Base-by-base conservation (phyloP, 2,113 vertebrate genomes). In the Octodon degus region DNA sequence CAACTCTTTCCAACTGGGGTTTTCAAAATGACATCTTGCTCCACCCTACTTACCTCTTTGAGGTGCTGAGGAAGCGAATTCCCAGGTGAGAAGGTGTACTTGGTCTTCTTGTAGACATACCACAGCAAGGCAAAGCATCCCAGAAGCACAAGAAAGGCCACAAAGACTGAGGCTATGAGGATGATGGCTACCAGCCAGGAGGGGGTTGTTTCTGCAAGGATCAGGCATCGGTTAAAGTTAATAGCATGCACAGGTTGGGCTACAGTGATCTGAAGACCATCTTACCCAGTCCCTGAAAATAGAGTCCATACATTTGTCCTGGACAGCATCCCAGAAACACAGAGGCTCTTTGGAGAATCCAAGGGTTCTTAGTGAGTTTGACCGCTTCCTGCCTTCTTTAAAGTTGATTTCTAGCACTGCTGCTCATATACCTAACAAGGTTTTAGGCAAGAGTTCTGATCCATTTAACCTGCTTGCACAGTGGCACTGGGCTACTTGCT, bases 51-150 rank as follows among this genome's bases (percentile, higher is more conserved):
- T 97, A 99, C 99, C 98, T 99, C 98, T 95, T 98, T 98, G 95
- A 99, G 94, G 97, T 99, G 98, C 22, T 98, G 96, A 0, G 99
- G 99, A 55, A 99, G 98, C 25, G 96, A 1, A 65, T 97, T 98
- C 0, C 98, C 88, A 11, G 97, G 98, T 88, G 19, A 97, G 93
- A 98, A 98, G 34, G 95, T 2, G 0, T 95, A 63, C 94, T 80
- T 98, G 63, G 40, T 96, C 83, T 97, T 87, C 93, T 90, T 97
- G 89, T 98, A 98, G 0, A 98, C 3, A 30, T 47, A 97, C 77
- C 97, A 97, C 65, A 96, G 43, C 47, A 93, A 74, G 83, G 81
- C 96, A 47, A 95, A 98, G 76, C 98, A 97, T 79, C 85, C 17
- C 0, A 93, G 53, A 58, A 98, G 60, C 2, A 72, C 3, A n/a